These are phyloP conservation scores for Leptinotarsa lineolata DNA, from an alignment of 1,140 invertebrate genomes.

Conservation along the genomic window DNA sequence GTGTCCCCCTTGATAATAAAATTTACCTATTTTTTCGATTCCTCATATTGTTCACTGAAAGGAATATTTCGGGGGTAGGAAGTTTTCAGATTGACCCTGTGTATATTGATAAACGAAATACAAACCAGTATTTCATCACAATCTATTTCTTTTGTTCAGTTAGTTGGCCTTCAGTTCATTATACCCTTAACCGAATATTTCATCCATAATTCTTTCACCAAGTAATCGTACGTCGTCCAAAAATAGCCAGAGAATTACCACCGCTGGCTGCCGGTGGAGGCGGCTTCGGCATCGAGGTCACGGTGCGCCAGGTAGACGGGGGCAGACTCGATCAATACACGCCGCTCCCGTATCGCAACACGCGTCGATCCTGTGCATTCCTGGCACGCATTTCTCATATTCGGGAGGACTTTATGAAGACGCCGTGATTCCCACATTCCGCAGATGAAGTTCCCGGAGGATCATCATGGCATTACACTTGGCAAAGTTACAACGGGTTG, in stretches of 20 bases:
- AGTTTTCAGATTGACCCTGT: too few species aligned
- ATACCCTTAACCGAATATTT: too few species aligned
- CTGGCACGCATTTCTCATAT: slow-evolving; percentile 29
- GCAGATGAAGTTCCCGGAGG: not conserved
- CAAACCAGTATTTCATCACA: too few species aligned
- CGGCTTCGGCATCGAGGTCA: slow-evolving; percentile 35
- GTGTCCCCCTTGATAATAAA: too few species aligned
- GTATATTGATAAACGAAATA: too few species aligned
- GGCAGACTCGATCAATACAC: slow-evolving; percentile 28
- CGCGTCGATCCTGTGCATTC: slow-evolving; percentile 30
- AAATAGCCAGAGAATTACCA: not conserved
- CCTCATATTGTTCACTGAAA: too few species aligned
- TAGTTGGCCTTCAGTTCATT: too few species aligned
- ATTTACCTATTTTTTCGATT: too few species aligned
- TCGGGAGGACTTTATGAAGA: not conserved
- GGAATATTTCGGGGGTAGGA: too few species aligned
- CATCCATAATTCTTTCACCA: not conserved
- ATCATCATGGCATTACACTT: too few species aligned
- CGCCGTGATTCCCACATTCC: not conserved
- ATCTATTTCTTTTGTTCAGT: too few species aligned
- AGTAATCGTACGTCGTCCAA: not conserved
- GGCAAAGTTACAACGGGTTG: too few species aligned
- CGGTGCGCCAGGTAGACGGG: slow-evolving; percentile 40
- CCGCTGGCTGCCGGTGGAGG: not conserved
- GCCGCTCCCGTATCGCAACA: not conserved